phyloP scores from a whole-genome alignment of 2,113 vertebrate genomes.

The Trogon melanurus region DNA sequence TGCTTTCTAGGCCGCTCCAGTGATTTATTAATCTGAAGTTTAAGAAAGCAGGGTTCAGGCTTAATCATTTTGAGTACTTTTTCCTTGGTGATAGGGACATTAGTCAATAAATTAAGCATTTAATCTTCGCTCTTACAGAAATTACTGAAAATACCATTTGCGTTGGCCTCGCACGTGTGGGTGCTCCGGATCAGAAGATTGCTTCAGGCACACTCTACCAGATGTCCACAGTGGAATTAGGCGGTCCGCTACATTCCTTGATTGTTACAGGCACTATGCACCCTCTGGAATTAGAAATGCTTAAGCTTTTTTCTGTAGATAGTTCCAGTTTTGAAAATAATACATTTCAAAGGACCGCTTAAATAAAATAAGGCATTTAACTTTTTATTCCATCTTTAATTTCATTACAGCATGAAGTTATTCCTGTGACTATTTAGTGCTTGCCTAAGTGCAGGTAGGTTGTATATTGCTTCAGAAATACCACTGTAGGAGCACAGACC shows the following conservation, averaged over 20 bases:
- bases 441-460: neutral
- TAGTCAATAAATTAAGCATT: neutral
- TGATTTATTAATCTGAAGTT: neutral
- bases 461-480: neutral
- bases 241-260: conserved; percentile 89
- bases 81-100: neutral
- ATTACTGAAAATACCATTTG: conserved; percentile 81
- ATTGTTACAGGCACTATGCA: conserved; percentile 88
- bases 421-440: neutral
- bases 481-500: neutral
- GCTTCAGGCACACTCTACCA: conserved; percentile 81
- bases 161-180: conserved; percentile 87
- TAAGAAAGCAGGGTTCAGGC: neutral
- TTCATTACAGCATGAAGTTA: neutral
- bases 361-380: conserved; percentile 5
- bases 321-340: conserved; percentile 57
- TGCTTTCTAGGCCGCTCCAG: neutral
- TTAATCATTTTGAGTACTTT: neutral
- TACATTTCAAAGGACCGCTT: conserved; percentile 8
- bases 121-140: conserved; percentile 51
- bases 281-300: conserved; percentile 93
- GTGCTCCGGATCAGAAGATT: conserved; percentile 86
- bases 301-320: conserved; percentile 82
- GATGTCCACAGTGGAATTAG: conserved; percentile 86
- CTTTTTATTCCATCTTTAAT: neutral